phyloP scores from a whole-genome alignment of 2,113 vertebrate genomes.

The Azemiops feae region DNA sequence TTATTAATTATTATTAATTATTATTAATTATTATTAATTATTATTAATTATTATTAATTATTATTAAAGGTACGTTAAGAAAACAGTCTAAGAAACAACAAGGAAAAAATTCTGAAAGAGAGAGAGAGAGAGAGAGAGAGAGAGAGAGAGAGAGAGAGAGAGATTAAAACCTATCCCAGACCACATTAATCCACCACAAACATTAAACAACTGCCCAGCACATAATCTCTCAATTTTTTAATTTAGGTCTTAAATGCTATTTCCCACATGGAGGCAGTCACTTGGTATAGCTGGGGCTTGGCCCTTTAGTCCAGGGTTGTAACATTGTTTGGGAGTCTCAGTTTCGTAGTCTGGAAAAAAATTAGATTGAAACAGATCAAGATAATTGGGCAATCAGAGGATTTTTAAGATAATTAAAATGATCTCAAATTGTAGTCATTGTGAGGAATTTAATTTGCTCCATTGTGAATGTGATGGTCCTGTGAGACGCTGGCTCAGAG shows the following conservation, averaged over 20 bases:
- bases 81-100: background rate
- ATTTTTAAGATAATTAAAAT: background rate
- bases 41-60: no score
- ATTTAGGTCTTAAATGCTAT: background rate
- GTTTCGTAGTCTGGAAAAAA: background rate
- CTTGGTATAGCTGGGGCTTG: background rate
- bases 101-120: background rate
- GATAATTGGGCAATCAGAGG: background rate
- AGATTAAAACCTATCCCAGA: no score
- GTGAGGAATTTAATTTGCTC: background rate
- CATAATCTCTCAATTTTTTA: background rate
- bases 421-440: background rate
- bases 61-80: no score
- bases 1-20: no score
- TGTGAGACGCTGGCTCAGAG: no score
- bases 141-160: no score
- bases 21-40: no score
- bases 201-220: background rate
- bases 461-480: background rate
- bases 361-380: background rate
- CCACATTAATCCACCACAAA: no score
- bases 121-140: no score
- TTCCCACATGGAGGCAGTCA: background rate
- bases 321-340: background rate
- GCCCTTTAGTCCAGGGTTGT: background rate